Conservation (phyloP, 2,888 invertebrate genomes). For the Terebella lapidaria region DNA sequence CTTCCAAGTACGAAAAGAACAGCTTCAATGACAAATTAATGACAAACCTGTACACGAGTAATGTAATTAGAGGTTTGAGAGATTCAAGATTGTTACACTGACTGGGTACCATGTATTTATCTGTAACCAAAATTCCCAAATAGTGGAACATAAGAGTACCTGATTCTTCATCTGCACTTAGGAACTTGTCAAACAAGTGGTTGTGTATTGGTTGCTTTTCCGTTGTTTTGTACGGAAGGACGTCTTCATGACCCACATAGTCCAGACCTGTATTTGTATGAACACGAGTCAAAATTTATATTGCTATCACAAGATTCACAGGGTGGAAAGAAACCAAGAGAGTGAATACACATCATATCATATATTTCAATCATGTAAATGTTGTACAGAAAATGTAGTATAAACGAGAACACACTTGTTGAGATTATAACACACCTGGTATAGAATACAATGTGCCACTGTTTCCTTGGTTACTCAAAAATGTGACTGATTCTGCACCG, state of each 20-base stretch:
- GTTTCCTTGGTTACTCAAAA: conserved; percentile 92
- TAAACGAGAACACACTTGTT: too few species aligned
- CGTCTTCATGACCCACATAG: conserved; percentile 96
- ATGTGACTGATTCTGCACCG: conserved; percentile 97
- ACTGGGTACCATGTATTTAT: too few species aligned
- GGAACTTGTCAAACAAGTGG: conserved; percentile 93
- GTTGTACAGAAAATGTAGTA: too few species aligned
- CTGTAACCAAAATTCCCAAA: too few species aligned
- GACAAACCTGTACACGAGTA: too few species aligned
- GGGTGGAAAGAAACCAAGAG: too few species aligned
- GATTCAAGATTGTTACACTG: too few species aligned
- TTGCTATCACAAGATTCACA: neutral
- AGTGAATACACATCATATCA: neutral
- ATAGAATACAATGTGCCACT: conserved; percentile 92
- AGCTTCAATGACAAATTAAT: too few species aligned
- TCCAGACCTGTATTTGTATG: conserved; percentile 67
- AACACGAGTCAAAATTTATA: neutral
- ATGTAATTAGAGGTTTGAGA: too few species aligned
- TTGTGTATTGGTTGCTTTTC: conserved; percentile 88
- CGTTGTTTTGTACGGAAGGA: conserved; percentile 85
- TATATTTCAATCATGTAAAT: neutral
- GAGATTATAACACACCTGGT: conserved; percentile 61
- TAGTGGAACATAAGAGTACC: too few species aligned
- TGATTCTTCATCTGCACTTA: conserved; percentile 73
- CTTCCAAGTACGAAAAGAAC: too few species aligned